Base-by-base conservation (phyloP, 2,113 vertebrate genomes). In the Cyanoramphus novaezelandiae region DNA sequence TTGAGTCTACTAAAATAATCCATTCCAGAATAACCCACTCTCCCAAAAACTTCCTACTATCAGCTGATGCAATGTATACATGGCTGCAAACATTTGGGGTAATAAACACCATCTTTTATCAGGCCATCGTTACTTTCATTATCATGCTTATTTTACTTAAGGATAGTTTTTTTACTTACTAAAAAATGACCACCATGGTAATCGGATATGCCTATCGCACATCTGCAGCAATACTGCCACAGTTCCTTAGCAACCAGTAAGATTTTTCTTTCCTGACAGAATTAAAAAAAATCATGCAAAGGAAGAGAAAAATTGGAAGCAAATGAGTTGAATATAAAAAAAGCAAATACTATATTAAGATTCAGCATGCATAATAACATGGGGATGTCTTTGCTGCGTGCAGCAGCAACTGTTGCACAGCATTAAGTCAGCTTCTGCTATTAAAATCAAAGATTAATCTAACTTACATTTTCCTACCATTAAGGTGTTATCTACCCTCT, bases 231-330 rank as follows among this genome's bases (percentile, higher is more conserved):
- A 59, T 88, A 77, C 74, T 78, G 74, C 87, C 87, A 68, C 59
- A 55, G 97, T 97, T 97, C 94, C 96, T 95, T 95, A 97, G 95
- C 96, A 97, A 97, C 96, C n/a, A 88, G 50, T 62, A 80, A 82
- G 69, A 65, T 47, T 81, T 85, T 90, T 47, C 67, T 77, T 91
- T 72, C 47, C 31, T 79, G 28, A 60, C 29, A 80, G 29, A 88
- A 83, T 35, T 18, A 6, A 31, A 57, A 47, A 83, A 83, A 82
- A 78, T 55, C 21, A 70, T 71, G 65, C 77, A 90, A 82, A 88
- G 62, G 82, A 92, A 86, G 55, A 82, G 49, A 93, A 95, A 90
- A 93, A 88, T 64, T 92, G 72, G 65, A 92, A 92, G 64, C 11
- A 94, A 95, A 91, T 28, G 76, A 95, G n/a, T 50, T 76, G 76